A percentile compares a stretch with the other conserved stretches of the same genome.
These are phyloP conservation scores for Diplodus sargus DNA, from an alignment of 2,797 vertebrate genomes.

Conservation along the genomic window DNA sequence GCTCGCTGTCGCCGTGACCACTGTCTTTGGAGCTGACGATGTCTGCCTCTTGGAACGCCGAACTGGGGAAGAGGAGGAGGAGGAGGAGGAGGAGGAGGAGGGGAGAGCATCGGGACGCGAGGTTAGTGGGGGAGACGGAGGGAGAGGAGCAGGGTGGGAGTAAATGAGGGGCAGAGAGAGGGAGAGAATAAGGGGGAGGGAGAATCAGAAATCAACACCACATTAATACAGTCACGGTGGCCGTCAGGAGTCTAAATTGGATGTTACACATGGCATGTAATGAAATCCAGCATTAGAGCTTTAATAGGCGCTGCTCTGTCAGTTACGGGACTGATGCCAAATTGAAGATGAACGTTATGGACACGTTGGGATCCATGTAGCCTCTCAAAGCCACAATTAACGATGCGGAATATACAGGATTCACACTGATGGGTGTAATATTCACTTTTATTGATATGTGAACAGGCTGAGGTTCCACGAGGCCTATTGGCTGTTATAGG, in stretches of 20 bases:
- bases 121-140: slow-evolving; percentile 8
- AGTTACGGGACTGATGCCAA: slow-evolving; percentile 74
- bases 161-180: slow-evolving; percentile 40
- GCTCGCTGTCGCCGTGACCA: slow-evolving; percentile 98
- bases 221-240: slow-evolving; percentile 85
- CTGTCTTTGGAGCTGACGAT: slow-evolving; percentile 99
- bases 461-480: slow-evolving; percentile 43
- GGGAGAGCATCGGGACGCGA: background rate
- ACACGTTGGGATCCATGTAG: slow-evolving; percentile 68
- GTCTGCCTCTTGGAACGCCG: slow-evolving; percentile 99
- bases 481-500: slow-evolving; percentile 48
- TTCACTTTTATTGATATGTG: slow-evolving; percentile 64
- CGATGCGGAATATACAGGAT: slow-evolving; percentile 47
- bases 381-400: slow-evolving; percentile 69
- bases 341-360: slow-evolving; percentile 77
- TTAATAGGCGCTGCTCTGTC: slow-evolving; percentile 74
- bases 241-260: slow-evolving; percentile 88
- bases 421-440: slow-evolving; percentile 58
- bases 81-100: background rate
- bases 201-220: slow-evolving; percentile 69
- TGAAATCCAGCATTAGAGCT: slow-evolving; percentile 79
- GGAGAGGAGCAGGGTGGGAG: slow-evolving; percentile 34
- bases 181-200: slow-evolving; percentile 12
- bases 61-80: slow-evolving; percentile 79
- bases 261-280: slow-evolving; percentile 87